phyloP scores from a whole-genome alignment of 2,113 vertebrate genomes.

The Isichthys henryi region DNA sequence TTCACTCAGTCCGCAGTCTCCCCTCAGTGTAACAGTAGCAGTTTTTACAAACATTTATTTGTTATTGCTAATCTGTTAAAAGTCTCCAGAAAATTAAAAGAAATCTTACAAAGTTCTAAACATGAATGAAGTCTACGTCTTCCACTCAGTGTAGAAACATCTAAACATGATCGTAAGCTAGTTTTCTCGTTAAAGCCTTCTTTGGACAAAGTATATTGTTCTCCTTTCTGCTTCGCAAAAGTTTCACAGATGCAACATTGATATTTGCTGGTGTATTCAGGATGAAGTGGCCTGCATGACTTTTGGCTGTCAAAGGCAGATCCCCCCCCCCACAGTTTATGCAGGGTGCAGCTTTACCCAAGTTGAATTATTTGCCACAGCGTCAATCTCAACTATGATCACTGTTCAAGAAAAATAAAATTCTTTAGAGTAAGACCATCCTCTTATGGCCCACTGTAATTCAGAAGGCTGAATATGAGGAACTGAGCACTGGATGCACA shows the following conservation, averaged over 20 bases:
- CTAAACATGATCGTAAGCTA: neutral
- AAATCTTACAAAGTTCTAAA: constrained; percentile 30
- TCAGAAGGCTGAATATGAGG: neutral
- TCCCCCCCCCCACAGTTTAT: neutral
- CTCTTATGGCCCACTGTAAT: neutral
- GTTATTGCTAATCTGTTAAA: constrained; percentile 59
- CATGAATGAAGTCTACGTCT: constrained; percentile 23
- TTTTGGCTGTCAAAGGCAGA: constrained; percentile 53
- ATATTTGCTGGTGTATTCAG: constrained; percentile 66
- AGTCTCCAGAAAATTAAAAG: constrained; percentile 31
- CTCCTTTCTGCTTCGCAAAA: neutral
- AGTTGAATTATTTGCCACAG: neutral
- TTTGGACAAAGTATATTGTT: constrained; percentile 28
- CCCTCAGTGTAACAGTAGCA: neutral
- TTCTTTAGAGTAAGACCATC: neutral
- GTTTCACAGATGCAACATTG: constrained; percentile 37
- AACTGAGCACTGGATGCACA: neutral
- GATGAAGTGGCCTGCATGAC: constrained; percentile 45
- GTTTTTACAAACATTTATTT: constrained; percentile 38
- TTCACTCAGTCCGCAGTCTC: neutral
- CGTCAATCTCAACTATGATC: neutral
- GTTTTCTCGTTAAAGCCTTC: constrained; percentile 25
- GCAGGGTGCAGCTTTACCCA: neutral
- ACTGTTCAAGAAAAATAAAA: neutral
- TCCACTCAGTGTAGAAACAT: constrained; percentile 18